These are phyloP conservation scores for Miniopterus natalensis DNA, from an alignment of 2,113 vertebrate species.

Conservation along the genomic window DNA sequence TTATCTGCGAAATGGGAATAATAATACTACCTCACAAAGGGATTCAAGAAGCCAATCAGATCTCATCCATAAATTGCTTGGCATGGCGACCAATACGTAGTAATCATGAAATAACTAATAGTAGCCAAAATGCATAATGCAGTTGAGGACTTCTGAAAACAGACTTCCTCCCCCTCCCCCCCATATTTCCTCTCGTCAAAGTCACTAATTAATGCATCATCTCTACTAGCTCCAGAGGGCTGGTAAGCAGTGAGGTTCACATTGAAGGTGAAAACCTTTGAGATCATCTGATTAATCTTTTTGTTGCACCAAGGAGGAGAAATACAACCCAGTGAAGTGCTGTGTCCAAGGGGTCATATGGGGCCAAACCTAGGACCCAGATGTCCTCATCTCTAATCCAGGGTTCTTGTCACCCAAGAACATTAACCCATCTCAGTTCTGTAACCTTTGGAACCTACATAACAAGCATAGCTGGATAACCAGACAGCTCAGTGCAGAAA, in stretches of 20 bases:
- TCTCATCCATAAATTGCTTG: background rate
- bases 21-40: background rate
- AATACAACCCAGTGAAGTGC: background rate
- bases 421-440: background rate
- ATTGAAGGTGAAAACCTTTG: background rate
- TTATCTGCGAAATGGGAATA: background rate
- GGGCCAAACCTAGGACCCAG: background rate
- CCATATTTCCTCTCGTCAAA: background rate
- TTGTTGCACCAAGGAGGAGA: background rate
- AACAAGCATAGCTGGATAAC: background rate
- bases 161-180: background rate
- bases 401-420: background rate
- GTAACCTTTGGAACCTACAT: background rate
- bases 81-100: background rate
- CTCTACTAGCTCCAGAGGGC: background rate
- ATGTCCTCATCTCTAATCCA: background rate
- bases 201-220: background rate
- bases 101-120: slow-evolving; percentile 10
- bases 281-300: background rate
- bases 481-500: background rate
- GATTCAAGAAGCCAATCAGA: background rate
- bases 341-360: background rate
- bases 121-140: background rate
- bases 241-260: background rate
- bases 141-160: background rate